Evolutionary conservation across 2,797 vertebrate genomes (phyloP).

Genomic region (Gymnothorax reevesii): DNA sequence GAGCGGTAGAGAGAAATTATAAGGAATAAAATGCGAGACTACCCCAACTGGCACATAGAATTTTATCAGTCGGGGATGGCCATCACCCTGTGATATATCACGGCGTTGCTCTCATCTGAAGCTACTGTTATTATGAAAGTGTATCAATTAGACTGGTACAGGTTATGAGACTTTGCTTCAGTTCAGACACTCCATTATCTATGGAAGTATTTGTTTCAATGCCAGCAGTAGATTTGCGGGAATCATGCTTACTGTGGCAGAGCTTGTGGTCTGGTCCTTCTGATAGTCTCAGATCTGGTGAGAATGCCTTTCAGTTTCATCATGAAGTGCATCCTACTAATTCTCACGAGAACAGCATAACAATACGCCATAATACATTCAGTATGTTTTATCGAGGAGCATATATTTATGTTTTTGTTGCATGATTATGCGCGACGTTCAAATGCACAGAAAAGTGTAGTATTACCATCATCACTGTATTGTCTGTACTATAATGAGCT

Average conservation of each 20-base stretch:
- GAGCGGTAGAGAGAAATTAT: not conserved
- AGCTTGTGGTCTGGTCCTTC: not conserved
- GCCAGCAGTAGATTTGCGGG: not conserved
- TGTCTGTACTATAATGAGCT: not conserved
- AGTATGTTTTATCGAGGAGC: not conserved
- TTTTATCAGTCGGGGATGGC: constrained; percentile 49
- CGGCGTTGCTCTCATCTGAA: constrained; percentile 38
- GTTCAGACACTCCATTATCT: not conserved
- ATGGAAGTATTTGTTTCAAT: too few species aligned
- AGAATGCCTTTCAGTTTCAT: not conserved
- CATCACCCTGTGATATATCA: constrained; percentile 57
- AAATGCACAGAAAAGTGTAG: not conserved
- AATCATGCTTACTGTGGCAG: not conserved
- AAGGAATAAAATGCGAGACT: constrained; percentile 23
- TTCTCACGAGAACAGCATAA: not conserved
- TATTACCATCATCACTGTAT: not conserved
- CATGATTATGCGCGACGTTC: not conserved
- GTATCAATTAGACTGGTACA: constrained; percentile 32
- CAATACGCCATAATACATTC: not conserved
- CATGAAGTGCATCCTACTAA: not conserved
- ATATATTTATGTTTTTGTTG: not conserved
- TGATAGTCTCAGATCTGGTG: constrained; percentile 5
- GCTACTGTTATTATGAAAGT: constrained; percentile 43
- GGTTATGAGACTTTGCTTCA: constrained; percentile 1
- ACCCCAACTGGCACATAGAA: constrained; percentile 36